Percentiles rank a stretch among this genome's conserved stretches.
These are phyloP conservation scores for Drosophila imparisetae DNA, from an alignment of 2,888 invertebrate genomes.

Conservation along the genomic window DNA sequence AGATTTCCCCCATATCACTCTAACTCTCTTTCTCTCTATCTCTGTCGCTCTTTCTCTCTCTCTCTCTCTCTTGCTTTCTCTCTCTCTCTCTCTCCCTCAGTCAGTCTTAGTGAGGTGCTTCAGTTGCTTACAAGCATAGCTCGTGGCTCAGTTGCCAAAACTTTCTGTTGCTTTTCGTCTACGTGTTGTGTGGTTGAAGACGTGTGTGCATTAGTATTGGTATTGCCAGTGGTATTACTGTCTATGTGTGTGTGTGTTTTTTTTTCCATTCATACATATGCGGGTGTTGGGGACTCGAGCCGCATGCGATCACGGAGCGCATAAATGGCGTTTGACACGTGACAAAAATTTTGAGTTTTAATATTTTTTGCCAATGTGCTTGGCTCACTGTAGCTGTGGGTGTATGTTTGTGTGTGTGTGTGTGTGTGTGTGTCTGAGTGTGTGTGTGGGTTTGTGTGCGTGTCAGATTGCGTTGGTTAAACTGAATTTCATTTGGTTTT, in stretches of 20 bases:
- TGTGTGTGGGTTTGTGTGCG: not conserved
- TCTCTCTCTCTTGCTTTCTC: not conserved
- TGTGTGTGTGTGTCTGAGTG: not conserved
- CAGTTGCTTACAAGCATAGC: slow-evolving; percentile 4
- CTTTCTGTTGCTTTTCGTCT: slow-evolving; percentile 12
- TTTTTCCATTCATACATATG: slow-evolving; percentile 1
- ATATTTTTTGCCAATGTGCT: slow-evolving; percentile 62
- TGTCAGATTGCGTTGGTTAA: slow-evolving; percentile 44
- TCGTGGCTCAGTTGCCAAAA: slow-evolving; percentile 4
- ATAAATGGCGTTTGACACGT: slow-evolving; percentile 80
- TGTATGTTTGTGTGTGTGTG: not conserved
- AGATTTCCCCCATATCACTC: not conserved
- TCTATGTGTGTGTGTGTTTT: not conserved
- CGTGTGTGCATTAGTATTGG: slow-evolving; percentile 52
- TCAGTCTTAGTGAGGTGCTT: not conserved
- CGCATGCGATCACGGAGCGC: slow-evolving; percentile 77
- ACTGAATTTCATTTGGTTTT: slow-evolving; percentile 74
- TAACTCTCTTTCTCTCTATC: not conserved
- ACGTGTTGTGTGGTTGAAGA: slow-evolving; percentile 22
- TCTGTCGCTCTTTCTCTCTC: not conserved
- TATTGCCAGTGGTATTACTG: slow-evolving; percentile 9
- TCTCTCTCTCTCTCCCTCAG: not conserved
- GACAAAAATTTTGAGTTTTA: slow-evolving; percentile 77
- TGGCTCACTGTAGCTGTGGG: slow-evolving; percentile 1
- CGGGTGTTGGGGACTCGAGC: slow-evolving; percentile 25